Evolutionary conservation across 2,797 vertebrate genomes (phyloP), one percentile per base, ranked within the genome.

Genomic region (Selene dorsalis): DNA sequence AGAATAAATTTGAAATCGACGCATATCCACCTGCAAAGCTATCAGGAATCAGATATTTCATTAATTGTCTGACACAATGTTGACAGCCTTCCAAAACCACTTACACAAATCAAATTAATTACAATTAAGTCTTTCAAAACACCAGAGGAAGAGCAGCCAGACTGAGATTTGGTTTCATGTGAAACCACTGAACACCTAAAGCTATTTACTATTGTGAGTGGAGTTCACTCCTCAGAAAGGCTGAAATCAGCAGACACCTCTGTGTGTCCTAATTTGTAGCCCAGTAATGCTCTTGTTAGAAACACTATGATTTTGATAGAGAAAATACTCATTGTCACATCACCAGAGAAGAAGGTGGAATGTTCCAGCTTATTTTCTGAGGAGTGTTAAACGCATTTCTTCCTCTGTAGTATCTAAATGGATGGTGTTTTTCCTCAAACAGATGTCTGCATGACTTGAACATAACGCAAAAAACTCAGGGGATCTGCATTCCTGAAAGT

Each of bases 381-480:
- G 52, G 47, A 67, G 67, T 24, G 26, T 75, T 59, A 73, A 59
- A 62, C 73, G 61, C 0, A 77, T 75, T 62, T 71, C 24, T 69
- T 82, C 3, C 41, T 76, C 57, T 5, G 63, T 69, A 62, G 57
- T 80, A 76, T 85, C 57, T 79, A 77, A 81, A 80, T 83, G 80
- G 59, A 80, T 83, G 68, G 50, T 67, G 47, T 79, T 75, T 84
- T 81, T 75, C 30, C 80, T 80, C 64, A 64, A 81, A 80, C 92
- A 92, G 90, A 93, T 91, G 89, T 87, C 79, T 75, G 77, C 84
- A 84, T 90, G 82, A 73, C 86, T 88, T 50, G 68, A 87, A 80
- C 72, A 80, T 84, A 82, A 73, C 50, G 41, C 77, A 73, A 88
- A 88, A 88, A 88, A 79, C 83, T 86, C 86, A 64, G 75, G 83